Base-by-base conservation (phyloP, 2,797 vertebrate species). In the Paedocypris micromegethes region DNA sequence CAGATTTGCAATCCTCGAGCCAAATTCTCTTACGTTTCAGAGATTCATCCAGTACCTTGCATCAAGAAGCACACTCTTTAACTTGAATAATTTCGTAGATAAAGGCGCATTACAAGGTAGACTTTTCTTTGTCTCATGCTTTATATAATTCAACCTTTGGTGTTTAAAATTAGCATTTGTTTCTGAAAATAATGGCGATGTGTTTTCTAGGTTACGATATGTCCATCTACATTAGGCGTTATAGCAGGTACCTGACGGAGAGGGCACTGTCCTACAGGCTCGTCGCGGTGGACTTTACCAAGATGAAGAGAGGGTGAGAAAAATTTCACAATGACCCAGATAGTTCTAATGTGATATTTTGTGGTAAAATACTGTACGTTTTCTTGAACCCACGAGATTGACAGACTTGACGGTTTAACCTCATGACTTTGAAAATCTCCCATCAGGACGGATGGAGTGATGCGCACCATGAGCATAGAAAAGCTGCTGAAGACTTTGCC, bases 21-120 rank as follows among this genome's bases (percentile, higher is more conserved):
- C 23, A 23, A 23, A 23, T 23, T 23, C 5, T 75, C 45, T 39
- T 59, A 54, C 76, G 37, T 60, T 74, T 79, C 87, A 98, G 96
- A 92, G 93, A 87, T 94, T 98, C 89, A 95, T 98, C 89, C 92
- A 93, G 82, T 96, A 98, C 84, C 90, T 98, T 77, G 93, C 96
- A 82, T 98, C 94, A 83, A 91, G 93, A 90, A 93, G 91, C 84
- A 93, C 93, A 72, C 90, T 98, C 84, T 97, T 98, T 89, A 98
- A 95, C 86, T 90, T 98, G 85, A 94, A 94, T 89, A 97, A 94
- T 89, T 98, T 96, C 86, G 85, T 98, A 87, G 95, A 98, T 90
- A 93, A 94, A 90, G 93, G 93, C 83, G 92, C 92, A 81, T 85
- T 92, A 89, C 94, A 98, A 92, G 94, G 96, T 98, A 91, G 89